phyloP scores from a whole-genome alignment of 2,113 vertebrate genomes.

The Cyanocitta stelleri region DNA sequence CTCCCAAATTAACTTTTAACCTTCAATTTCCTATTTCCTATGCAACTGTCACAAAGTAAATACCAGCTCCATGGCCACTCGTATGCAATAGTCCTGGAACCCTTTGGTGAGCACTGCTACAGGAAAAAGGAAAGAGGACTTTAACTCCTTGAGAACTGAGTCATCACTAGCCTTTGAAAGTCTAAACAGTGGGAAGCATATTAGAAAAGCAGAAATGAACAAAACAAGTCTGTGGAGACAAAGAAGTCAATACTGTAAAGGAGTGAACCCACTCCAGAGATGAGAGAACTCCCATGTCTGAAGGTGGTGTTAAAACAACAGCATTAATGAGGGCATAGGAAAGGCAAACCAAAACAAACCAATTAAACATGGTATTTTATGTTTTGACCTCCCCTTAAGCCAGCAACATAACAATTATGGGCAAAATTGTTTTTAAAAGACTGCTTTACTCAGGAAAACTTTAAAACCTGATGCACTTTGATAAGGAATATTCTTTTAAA shows the following conservation, averaged over 20 bases:
- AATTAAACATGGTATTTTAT: not conserved
- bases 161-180: not conserved
- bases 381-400: not conserved
- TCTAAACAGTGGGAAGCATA: not conserved
- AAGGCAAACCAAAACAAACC: not conserved
- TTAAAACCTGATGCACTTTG: not conserved
- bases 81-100: not conserved
- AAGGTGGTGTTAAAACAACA: not conserved
- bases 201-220: not conserved
- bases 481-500: not conserved
- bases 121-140: not conserved
- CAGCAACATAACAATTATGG: not conserved
- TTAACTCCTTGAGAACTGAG: not conserved
- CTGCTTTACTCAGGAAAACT: constrained; percentile 1
- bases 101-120: not conserved
- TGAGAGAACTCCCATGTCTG: not conserved
- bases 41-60: not conserved
- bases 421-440: not conserved
- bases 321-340: not conserved
- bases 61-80: not conserved
- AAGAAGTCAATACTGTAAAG: not conserved
- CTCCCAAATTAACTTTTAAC: constrained; percentile 31
- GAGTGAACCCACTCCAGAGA: not conserved
- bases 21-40: constrained; percentile 21
- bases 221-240: not conserved